These are phyloP conservation scores for Geotrupes spiniger DNA, from an alignment of 2,888 invertebrate species.

Conservation along the genomic window DNA sequence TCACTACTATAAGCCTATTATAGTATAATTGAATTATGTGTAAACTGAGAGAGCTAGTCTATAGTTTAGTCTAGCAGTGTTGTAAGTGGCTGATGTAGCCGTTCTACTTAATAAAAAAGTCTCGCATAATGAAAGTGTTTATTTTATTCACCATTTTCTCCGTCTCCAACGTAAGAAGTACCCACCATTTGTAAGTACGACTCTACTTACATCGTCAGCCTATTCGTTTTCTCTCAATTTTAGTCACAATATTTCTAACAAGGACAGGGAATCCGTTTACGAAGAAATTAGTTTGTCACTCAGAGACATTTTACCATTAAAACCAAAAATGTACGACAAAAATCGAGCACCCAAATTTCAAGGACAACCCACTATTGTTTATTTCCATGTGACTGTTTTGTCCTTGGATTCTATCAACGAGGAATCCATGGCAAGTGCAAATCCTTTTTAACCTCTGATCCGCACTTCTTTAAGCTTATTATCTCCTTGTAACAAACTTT, in stretches of 20 bases:
- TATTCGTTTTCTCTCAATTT: slow-evolving; percentile 17
- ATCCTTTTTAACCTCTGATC: not conserved
- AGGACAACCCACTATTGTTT: slow-evolving; percentile 84
- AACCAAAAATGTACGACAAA: slow-evolving; percentile 85
- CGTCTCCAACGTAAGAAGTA: slow-evolving; percentile 39
- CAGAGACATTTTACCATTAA: slow-evolving; percentile 80
- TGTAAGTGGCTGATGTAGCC: slow-evolving; percentile 2
- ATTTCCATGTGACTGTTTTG: slow-evolving; percentile 87
- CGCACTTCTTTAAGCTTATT: too few relatives aligned
- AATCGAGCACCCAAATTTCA: slow-evolving; percentile 83
- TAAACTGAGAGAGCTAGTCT: slow-evolving; percentile 38
- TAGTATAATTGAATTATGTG: slow-evolving; percentile 44
- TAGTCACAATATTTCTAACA: slow-evolving; percentile 32
- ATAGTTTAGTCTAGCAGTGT: slow-evolving; percentile 36
- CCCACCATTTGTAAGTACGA: slow-evolving; percentile 40
- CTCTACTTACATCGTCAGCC: slow-evolving; percentile 6
- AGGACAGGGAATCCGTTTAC: slow-evolving; percentile 31
- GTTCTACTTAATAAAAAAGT: slow-evolving; percentile 11
- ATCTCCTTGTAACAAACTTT: too few relatives aligned
- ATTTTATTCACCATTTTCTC: slow-evolving; percentile 37
- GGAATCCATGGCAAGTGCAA: slow-evolving; percentile 77
- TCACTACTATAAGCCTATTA: slow-evolving; percentile 38
- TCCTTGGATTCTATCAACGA: slow-evolving; percentile 94
- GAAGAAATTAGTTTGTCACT: slow-evolving; percentile 69
- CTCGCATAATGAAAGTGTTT: slow-evolving; percentile 15